A percentile compares a stretch with the other conserved stretches of the same genome.
These are phyloP conservation scores for Zaprionus taronus DNA, from an alignment of 1,140 invertebrate species.

Conservation along the genomic window DNA sequence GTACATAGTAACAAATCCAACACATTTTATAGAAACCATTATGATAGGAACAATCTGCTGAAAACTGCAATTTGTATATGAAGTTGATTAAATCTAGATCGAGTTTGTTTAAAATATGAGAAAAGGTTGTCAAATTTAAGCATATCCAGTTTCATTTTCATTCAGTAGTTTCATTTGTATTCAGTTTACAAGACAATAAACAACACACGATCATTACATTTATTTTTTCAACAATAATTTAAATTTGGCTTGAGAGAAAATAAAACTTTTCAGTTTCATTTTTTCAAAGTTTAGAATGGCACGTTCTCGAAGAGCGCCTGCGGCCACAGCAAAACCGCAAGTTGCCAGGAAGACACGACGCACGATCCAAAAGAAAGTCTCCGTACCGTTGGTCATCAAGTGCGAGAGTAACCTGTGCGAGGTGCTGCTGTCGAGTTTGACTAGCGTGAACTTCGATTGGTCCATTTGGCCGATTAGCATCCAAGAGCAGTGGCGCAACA, in stretches of 20 bases:
- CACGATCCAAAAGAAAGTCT: background rate
- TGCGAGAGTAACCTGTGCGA: background rate
- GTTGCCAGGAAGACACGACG: background rate
- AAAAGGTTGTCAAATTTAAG: background rate
- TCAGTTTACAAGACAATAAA: background rate
- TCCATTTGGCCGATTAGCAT: background rate
- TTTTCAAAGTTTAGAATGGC: background rate
- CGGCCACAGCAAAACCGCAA: too few relatives aligned
- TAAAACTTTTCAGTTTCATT: background rate
- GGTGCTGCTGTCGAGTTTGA: background rate
- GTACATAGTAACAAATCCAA: too few relatives aligned
- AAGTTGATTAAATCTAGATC: background rate
- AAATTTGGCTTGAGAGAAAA: background rate
- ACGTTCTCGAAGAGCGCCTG: background rate
- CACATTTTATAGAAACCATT: too few relatives aligned
- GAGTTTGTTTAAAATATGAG: background rate
- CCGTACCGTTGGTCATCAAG: background rate
- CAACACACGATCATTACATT: background rate
- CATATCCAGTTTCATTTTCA: background rate
- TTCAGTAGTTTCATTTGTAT: background rate
- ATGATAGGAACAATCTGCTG: too few relatives aligned
- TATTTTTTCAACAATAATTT: background rate
- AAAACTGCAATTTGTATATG: too few relatives aligned
- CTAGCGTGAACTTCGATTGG: background rate
- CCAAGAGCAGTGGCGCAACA: background rate